Conservation (phyloP, 2,113 vertebrate genomes). For the pig (Sus scrofa) region DNA sequence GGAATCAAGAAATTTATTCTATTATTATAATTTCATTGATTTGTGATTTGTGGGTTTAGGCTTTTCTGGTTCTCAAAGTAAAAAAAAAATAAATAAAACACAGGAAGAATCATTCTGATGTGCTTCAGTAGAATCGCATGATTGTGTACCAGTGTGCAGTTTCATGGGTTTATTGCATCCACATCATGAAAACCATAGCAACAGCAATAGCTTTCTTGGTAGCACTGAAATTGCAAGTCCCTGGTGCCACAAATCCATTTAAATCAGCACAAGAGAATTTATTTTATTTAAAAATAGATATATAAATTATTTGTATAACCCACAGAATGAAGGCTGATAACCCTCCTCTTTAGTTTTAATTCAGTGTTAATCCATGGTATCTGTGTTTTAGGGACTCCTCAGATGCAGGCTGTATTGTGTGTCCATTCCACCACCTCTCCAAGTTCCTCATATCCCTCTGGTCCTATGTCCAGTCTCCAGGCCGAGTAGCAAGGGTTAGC, state of each 20-base stretch:
- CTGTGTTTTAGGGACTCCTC: background rate
- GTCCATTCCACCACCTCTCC: background rate
- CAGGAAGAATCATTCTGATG: background rate
- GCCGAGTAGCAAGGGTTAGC: background rate
- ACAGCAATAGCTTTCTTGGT: constrained; percentile 38
- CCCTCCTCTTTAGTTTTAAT: background rate
- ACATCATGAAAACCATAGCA: constrained; percentile 74
- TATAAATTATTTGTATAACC: constrained; percentile 55
- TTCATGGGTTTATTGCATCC: constrained; percentile 39
- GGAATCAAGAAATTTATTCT: constrained; percentile 1
- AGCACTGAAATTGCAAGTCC: constrained; percentile 53
- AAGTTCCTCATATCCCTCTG: background rate
- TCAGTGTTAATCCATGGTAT: background rate
- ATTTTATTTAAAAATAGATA: constrained; percentile 51
- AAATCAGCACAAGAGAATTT: constrained; percentile 39
- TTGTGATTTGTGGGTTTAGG: background rate
- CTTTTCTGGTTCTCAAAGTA: background rate
- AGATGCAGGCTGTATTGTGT: background rate
- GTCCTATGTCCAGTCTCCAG: background rate
- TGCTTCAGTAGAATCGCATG: constrained; percentile 53
- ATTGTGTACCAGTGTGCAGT: background rate
- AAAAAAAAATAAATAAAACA: constrained; percentile 45
- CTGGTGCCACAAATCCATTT: constrained; percentile 50
- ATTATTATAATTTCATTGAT: constrained; percentile 19
- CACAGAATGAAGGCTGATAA: background rate